Percentiles rank a stretch among this genome's conserved stretches.
phyloP scores from a whole-genome alignment of 2,888 invertebrate genomes.

The Scaeva pyrastri region DNA sequence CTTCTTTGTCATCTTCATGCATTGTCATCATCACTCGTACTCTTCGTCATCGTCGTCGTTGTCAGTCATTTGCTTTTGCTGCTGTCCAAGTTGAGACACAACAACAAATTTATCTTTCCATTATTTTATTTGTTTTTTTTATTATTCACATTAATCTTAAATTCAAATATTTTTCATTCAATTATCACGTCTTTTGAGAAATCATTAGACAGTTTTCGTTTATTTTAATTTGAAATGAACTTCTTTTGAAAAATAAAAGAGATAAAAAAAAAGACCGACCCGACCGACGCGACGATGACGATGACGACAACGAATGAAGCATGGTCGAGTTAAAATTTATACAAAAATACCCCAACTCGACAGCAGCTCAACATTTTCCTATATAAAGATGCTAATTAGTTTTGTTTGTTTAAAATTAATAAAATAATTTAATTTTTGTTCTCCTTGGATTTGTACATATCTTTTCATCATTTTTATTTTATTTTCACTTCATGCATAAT shows the following conservation, averaged over 20 bases:
- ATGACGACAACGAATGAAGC: neutral
- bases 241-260: constrained; percentile 19
- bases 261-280: neutral
- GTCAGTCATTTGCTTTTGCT: neutral
- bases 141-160: constrained; percentile 70
- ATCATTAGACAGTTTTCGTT: constrained; percentile 27
- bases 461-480: neutral
- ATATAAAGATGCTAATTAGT: constrained; percentile 54
- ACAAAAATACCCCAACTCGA: constrained; percentile 26
- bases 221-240: constrained; percentile 4
- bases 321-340: neutral
- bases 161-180: constrained; percentile 66
- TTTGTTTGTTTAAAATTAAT: constrained; percentile 55
- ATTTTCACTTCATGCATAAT: constrained; percentile 19
- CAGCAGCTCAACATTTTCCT: constrained; percentile 49
- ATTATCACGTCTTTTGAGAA: constrained; percentile 61
- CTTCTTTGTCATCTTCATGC: no score
- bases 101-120: constrained; percentile 40
- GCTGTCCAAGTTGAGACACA: neutral
- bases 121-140: constrained; percentile 55
- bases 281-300: neutral
- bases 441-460: neutral
- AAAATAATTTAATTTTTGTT: constrained; percentile 46
- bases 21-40: neutral
- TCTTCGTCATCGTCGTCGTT: neutral